Evolutionary conservation across 2,113 vertebrate species (phyloP), one percentile per base, ranked within the genome.

Genomic region (Colinus virginianus): DNA sequence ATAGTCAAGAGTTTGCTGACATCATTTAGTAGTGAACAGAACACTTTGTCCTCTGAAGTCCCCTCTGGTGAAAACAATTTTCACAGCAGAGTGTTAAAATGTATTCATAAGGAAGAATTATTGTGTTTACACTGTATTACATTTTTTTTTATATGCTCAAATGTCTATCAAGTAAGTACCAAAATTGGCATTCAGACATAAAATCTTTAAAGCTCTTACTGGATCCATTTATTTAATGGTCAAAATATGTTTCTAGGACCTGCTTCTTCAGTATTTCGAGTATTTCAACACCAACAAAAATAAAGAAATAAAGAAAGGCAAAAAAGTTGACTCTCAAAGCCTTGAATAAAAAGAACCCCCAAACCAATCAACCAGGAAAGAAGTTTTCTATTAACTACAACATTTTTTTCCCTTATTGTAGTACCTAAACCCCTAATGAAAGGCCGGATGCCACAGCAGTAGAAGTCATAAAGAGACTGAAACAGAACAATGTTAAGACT

Each of bases 401-500:
- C 22, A 23, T 16, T 30, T 72, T 69, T 89, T 66, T 66, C 40
- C 85, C 53, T 78, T 88, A 63, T 11, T 28, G 55, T 36, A 66
- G 56, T 9, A 94, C 32, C 38, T 46, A 80, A 83, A 83, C 20
- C 28, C 59, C 28, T n/a, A 55, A 80, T 26, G 34, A 88, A 70
- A 75, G 43, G 78, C 76, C 9, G 4, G 82, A 90, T 80, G 82
- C 51, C 71, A 67, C 56, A 14, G 76, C 38, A 36, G 51, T 46
- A 38, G 6, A 64, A 90, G 87, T 62, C 22, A 1, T 81, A 91
- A 91, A 94, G 30, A 70, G 55, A 42, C 21, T 53, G n/a, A 90
- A 87, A 94, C 19, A 68, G n/a, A 66, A 68, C 11, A 7, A 87
- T 92, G 38, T 38, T 61, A 90, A 89, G 84, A 18, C 46, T 90